Evolutionary conservation across 2,113 vertebrate species (phyloP).

Genomic region (Anseranas semipalmata): DNA sequence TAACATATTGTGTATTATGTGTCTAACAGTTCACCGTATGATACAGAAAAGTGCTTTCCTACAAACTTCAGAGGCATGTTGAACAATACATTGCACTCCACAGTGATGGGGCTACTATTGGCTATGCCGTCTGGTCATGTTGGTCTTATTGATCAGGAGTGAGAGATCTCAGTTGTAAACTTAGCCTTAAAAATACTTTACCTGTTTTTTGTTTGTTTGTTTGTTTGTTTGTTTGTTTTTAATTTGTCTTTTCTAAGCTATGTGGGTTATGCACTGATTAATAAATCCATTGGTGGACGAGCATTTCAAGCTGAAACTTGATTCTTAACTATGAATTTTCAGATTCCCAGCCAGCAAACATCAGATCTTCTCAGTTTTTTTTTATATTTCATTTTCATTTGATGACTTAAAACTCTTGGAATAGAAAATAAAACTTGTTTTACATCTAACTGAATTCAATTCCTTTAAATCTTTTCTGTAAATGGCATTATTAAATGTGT

Average conservation of each 20-base stretch:
- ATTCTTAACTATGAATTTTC: neutral
- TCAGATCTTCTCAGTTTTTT: neutral
- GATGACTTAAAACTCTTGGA: neutral
- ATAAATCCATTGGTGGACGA: neutral
- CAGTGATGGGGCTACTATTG: neutral
- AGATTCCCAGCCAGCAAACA: neutral
- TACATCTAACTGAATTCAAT: neutral
- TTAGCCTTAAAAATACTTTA: neutral
- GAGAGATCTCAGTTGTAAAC: neutral
- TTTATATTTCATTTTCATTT: neutral
- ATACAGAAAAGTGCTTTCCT: neutral
- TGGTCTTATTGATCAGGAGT: neutral
- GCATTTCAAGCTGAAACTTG: neutral
- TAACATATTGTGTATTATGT: neutral
- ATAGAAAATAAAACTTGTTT: neutral
- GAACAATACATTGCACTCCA: neutral
- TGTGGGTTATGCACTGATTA: neutral
- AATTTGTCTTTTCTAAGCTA: neutral
- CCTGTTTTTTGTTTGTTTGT: no score
- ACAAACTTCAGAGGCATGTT: neutral
- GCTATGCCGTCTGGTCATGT: neutral
- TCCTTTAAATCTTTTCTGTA: neutral
- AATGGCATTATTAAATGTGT: neutral
- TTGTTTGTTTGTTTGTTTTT: neutral
- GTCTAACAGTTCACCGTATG: neutral